Conservation (phyloP, 2,797 vertebrate species). For the Gouania willdenowi region DNA sequence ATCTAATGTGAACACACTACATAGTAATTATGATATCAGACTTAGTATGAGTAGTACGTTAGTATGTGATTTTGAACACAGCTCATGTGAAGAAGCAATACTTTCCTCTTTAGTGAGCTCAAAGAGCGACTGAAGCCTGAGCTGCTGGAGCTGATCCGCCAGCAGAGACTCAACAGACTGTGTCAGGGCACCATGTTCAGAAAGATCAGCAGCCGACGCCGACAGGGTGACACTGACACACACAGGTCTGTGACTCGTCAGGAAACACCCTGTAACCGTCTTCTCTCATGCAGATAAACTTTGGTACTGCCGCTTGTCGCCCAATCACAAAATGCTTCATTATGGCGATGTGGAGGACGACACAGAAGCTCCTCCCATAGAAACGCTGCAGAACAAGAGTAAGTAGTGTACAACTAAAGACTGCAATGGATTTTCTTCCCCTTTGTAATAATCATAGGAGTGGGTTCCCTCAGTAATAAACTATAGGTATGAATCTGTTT, state of each 20-base stretch:
- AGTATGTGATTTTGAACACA: too few species aligned
- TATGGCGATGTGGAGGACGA: conserved; percentile 91
- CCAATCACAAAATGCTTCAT: conserved; percentile 96
- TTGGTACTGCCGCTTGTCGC: conserved; percentile 95
- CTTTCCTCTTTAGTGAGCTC: conserved; percentile 77
- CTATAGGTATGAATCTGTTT: too few species aligned
- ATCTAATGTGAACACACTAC: too few species aligned
- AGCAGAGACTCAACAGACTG: conserved; percentile 90
- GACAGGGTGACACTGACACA: conserved; percentile 78
- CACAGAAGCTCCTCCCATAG: conserved; percentile 74
- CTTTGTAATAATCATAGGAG: too few species aligned
- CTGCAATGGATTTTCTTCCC: too few species aligned
- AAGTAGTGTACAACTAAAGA: too few species aligned
- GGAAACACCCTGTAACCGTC: neutral
- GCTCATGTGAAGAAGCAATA: too few species aligned
- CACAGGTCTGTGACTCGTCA: neutral
- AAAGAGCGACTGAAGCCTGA: conserved; percentile 92
- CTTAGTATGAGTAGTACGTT: too few species aligned
- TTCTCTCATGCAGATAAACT: conserved; percentile 82
- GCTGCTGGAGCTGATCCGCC: conserved; percentile 88
- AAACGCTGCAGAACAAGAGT: conserved; percentile 90
- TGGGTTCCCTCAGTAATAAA: too few species aligned
- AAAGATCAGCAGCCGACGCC: conserved; percentile 92
- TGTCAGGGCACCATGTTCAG: conserved; percentile 92
- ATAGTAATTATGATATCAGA: too few species aligned